Evolutionary conservation across 2,113 vertebrate species (phyloP), one percentile per base, ranked within the genome.

Genomic region (Odocoileus virginianus): DNA sequence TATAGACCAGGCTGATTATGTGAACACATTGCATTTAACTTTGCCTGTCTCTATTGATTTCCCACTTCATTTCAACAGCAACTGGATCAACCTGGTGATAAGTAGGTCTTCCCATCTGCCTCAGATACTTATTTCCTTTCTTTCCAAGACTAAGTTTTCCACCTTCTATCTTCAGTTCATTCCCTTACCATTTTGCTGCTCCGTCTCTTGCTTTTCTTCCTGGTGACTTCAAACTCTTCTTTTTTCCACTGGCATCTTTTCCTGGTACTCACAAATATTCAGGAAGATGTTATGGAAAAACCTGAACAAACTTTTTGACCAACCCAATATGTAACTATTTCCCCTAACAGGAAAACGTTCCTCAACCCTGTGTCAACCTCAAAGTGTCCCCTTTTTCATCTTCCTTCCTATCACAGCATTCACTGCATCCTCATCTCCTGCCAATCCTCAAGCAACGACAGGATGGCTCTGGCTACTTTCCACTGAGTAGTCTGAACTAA

Each of bases 1-100:
- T 97, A 97, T 91, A 97, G 96, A 93, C 55, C 82, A 28, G 78
- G 67, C 19, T 74, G 91, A 57, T 57, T 30, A 60, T 47, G 60
- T 14, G 91, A 88, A 61, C 93, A 86, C 36, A 12, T 12, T 84
- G 83, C 67, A 21, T 50, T 92, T 93, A 76, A 54, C 87, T 83
- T 28, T 25, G 89, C 45, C 90, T 47, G 2, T 92, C 85, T 85
- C 86, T 50, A 16, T 81, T 92, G 85, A 27, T 7, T 81, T 57
- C 81, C 94, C 76, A 52, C 74, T 55, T 83, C 30, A 52, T 55
- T 55, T 83, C 47, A 36, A 76, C 43, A 57, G 94, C 61, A 83
- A 82, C 14, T 15, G 47, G 50, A 93, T 30, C 12, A 55, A 33
- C 43, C 57, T 67, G 27, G 19, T 30, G 40, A 30, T 54, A 54